A percentile compares a stretch with the other conserved stretches of the same genome.
Conservation (phyloP, 2,888 invertebrate genomes). For the Beris chalybata region DNA sequence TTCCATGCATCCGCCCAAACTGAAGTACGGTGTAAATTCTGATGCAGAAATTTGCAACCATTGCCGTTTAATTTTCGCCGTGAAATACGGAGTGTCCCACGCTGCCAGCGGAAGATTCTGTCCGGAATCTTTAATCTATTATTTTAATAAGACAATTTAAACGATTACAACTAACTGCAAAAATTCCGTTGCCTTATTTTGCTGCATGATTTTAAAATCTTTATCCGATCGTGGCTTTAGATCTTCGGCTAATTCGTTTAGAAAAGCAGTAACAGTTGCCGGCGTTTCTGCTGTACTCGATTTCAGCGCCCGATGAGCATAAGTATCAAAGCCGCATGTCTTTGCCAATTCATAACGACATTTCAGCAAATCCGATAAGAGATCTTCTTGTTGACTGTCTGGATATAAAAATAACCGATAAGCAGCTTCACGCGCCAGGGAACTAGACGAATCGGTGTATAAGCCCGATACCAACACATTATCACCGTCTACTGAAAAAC, state of each 20-base stretch:
- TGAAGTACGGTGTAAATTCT: conserved; percentile 84
- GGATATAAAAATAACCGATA: conserved; percentile 84
- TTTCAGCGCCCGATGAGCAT: conserved; percentile 84
- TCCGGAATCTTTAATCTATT: conserved; percentile 45
- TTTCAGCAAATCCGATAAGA: conserved; percentile 72
- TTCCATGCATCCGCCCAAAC: conserved; percentile 94
- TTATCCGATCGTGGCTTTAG: conserved; percentile 68
- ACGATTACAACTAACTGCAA: background rate
- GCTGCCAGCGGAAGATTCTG: conserved; percentile 57
- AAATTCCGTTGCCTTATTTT: conserved; percentile 64
- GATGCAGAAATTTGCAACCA: conserved; percentile 69
- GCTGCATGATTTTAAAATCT: conserved; percentile 77
- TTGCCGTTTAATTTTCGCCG: conserved; percentile 71
- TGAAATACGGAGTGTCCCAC: conserved; percentile 91
- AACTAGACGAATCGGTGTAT: conserved; percentile 80
- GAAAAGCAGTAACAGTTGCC: conserved; percentile 75
- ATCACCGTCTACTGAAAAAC: conserved; percentile 69
- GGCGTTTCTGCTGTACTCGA: conserved; percentile 86
- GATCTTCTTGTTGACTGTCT: conserved; percentile 71
- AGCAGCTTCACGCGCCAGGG: conserved; percentile 81
- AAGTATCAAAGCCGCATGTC: conserved; percentile 87
- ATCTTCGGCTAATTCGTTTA: conserved; percentile 73
- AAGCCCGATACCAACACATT: conserved; percentile 77
- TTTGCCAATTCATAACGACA: conserved; percentile 79
- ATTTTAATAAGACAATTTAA: conserved; percentile 13